Base-by-base conservation (phyloP, 2,888 invertebrate genomes). In the Formica aserva region DNA sequence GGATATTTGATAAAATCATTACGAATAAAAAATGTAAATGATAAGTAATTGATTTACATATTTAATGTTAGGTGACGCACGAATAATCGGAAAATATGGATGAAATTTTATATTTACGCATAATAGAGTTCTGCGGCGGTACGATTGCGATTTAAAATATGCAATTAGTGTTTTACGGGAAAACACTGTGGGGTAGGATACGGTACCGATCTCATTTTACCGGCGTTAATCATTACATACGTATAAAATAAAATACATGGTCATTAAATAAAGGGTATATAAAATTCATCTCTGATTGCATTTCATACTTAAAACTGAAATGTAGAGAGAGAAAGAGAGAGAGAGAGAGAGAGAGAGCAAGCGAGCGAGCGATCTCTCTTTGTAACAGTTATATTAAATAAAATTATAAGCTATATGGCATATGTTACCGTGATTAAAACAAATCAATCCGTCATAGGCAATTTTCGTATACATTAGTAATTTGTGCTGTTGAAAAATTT, bases 1-100 rank as follows among this genome's bases (percentile, higher is more conserved):
- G 78, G 78, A 80, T 80, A 80, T 80, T 80, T 80, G 72, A 80
- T 80, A 80, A 80, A 80, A 80, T 80, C 78, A 80, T 80, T 80
- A 80, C 72, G 32, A 71, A 80, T 80, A 80, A 80, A 80, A 80
- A 80, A 80, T 80, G 78, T 71, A 80, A 80, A 80, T 80, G 78
- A 71, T 80, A 80, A 80, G 78, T 80, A 80, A 80, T 80, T 80
- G 78, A 80, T 80, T 80, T 80, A 80, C 78, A 80, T 80, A 80
- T 80, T 80, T 80, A 80, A 80, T 80, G 78, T 13, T 80, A 80
- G 72, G 78, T 80, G 78, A 80, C 60, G 78, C 72, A 80, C 78
- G 78, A 80, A 80, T 80, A 80, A 80, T 80, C 78, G 72, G 78
- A 80, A 80, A 80, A 80, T 80, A 80, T 80, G 72, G 78, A 80